Conservation (phyloP, 2,888 invertebrate species). For the Brachypterus glaber region DNA sequence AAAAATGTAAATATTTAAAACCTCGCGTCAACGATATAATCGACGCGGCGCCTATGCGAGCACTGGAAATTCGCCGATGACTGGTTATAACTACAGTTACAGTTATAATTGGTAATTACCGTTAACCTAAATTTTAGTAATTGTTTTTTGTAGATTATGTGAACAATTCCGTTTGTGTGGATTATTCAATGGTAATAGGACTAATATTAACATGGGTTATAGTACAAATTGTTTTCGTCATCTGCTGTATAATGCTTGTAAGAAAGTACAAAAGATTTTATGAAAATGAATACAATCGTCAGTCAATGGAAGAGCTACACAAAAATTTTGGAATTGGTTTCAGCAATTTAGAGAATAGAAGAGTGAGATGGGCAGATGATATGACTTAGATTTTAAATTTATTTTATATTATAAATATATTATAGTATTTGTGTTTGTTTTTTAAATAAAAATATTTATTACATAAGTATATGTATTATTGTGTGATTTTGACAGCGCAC, state of each 20-base stretch:
- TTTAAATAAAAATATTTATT: too few species aligned
- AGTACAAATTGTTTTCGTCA: constrained; percentile 47
- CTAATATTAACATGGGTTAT: constrained; percentile 44
- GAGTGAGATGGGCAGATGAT: constrained; percentile 61
- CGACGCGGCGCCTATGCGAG: too few species aligned
- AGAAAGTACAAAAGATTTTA: constrained; percentile 46
- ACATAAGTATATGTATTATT: too few species aligned
- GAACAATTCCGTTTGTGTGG: constrained; percentile 38
- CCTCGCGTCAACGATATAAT: too few species aligned
- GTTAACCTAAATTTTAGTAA: constrained; percentile 1
- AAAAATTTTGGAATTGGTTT: constrained; percentile 58
- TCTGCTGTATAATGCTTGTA: constrained; percentile 46
- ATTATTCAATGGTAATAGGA: constrained; percentile 50
- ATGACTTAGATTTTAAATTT: constrained; percentile 15
- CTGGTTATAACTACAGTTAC: too few species aligned
- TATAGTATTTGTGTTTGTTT: too few species aligned
- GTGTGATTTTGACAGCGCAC: too few species aligned
- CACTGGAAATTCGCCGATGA: too few species aligned
- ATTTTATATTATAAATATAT: too few species aligned
- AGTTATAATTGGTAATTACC: too few species aligned
- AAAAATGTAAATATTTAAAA: too few species aligned
- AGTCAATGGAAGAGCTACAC: constrained; percentile 41
- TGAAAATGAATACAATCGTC: constrained; percentile 40
- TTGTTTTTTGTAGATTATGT: constrained; percentile 31
- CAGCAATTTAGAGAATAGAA: constrained; percentile 51